phyloP scores from a whole-genome alignment of 2,113 vertebrate species.

The Grus americana region DNA sequence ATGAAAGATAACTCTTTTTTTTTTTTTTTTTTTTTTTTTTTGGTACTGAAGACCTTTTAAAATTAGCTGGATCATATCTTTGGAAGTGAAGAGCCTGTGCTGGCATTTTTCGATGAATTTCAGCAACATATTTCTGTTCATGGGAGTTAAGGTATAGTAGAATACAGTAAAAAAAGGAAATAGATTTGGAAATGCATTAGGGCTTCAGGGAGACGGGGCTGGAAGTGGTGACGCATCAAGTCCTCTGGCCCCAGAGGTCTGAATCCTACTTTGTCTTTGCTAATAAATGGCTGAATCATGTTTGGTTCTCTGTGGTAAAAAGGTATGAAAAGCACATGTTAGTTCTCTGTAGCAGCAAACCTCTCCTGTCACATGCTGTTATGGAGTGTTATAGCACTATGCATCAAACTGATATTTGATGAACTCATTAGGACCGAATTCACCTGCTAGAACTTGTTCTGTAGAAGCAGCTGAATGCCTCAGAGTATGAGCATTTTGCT shows the following conservation, averaged over 20 bases:
- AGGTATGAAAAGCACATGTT: not conserved
- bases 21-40: not conserved
- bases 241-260: not conserved
- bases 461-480: not conserved
- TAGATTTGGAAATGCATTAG: not conserved
- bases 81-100: not conserved
- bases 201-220: not conserved
- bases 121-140: not conserved
- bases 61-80: not conserved
- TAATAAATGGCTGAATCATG: rapidly evolving
- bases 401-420: not conserved
- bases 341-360: not conserved
- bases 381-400: rapidly evolving
- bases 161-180: not conserved
- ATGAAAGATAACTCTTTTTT: not conserved
- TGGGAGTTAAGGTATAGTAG: not conserved
- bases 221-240: not conserved
- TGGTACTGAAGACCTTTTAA: not conserved
- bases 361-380: not conserved
- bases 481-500: not conserved
- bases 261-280: not conserved
- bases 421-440: not conserved
- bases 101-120: not conserved
- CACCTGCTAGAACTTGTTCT: not conserved
- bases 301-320: not conserved